Percentiles rank a stretch among this genome's conserved stretches.
These are phyloP conservation scores for Turritopsis dohrnii DNA, from an alignment of 30 jellyfish, hydroid and myxozoan genomes.

Conservation along the genomic window DNA sequence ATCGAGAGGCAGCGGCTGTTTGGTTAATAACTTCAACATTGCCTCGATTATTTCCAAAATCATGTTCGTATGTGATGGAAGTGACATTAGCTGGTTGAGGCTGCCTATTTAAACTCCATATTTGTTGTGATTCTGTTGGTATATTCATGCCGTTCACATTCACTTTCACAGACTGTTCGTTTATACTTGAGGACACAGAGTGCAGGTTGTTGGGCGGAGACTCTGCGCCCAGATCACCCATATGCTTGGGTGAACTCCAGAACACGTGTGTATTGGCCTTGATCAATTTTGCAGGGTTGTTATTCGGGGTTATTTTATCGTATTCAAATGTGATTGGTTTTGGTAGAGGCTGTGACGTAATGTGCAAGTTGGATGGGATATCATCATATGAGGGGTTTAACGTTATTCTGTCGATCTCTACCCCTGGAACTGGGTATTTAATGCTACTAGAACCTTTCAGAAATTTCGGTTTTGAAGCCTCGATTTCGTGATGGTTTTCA, in stretches of 20 bases:
- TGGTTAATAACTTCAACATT: not conserved
- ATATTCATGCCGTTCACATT: not conserved
- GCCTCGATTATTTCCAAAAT: not conserved
- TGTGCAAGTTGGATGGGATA: not conserved
- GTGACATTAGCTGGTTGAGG: slow-evolving; percentile 22
- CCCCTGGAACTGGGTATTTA: slow-evolving; percentile 14
- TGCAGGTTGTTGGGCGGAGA: not conserved
- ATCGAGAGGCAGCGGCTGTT: not conserved
- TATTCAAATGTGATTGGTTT: not conserved
- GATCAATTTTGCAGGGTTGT: slow-evolving; percentile 6
- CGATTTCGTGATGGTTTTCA: not conserved
- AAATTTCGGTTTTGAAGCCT: not conserved
- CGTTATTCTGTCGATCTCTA: not conserved
- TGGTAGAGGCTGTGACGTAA: slow-evolving; percentile 4
- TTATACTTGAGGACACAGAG: not conserved
- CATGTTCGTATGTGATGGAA: slow-evolving; percentile 3
- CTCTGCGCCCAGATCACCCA: slow-evolving; percentile 28
- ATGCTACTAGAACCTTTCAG: slow-evolving; percentile 25
- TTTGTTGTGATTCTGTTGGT: not conserved
- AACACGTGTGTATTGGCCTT: slow-evolving; percentile 9
- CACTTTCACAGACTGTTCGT: not conserved
- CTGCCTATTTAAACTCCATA: not conserved
- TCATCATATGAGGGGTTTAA: not conserved
- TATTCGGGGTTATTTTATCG: slow-evolving; percentile 4
- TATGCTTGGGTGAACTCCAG: slow-evolving; percentile 30